phyloP scores from a whole-genome alignment of 2,113 vertebrate genomes.

The Hoplias malabaricus region DNA sequence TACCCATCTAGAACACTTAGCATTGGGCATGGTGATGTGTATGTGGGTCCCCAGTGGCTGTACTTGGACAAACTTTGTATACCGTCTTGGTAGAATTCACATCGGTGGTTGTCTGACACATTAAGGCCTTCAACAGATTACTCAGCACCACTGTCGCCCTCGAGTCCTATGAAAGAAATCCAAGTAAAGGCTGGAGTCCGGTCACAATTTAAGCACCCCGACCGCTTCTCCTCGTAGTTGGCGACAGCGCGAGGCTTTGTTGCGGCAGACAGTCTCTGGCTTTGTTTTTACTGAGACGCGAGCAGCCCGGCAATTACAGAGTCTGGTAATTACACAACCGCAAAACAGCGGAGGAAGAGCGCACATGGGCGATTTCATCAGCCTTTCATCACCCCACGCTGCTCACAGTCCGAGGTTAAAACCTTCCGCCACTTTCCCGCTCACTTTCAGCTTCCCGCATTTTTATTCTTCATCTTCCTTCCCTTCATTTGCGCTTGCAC shows the following conservation, averaged over 20 bases:
- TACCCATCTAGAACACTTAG: too few relatives aligned
- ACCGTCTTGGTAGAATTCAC: too few relatives aligned
- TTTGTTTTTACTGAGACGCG: slow-evolving; percentile 10
- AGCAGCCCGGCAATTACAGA: slow-evolving; percentile 27
- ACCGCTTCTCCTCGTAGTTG: background rate
- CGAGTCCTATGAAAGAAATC: background rate
- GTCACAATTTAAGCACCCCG: background rate
- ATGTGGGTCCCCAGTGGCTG: too few relatives aligned
- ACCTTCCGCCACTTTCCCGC: background rate
- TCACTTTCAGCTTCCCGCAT: background rate
- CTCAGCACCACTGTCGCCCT: background rate
- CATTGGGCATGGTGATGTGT: too few relatives aligned
- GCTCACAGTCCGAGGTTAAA: background rate
- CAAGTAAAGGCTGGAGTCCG: background rate
- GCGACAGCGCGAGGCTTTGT: slow-evolving; percentile 12
- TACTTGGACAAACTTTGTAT: too few relatives aligned
- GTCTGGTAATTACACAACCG: slow-evolving; percentile 30
- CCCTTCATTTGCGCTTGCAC: background rate
- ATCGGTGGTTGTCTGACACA: background rate
- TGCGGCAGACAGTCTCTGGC: background rate
- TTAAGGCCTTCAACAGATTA: background rate
- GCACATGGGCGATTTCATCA: slow-evolving; percentile 26
- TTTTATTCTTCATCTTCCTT: background rate
- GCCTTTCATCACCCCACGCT: slow-evolving; percentile 20
- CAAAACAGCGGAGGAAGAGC: slow-evolving; percentile 16